A percentile compares a stretch with the other conserved stretches of the same genome.
Evolutionary conservation across 35 echinoderm and acorn worm species (phyloP).

Genomic region (Acanthaster planci): DNA sequence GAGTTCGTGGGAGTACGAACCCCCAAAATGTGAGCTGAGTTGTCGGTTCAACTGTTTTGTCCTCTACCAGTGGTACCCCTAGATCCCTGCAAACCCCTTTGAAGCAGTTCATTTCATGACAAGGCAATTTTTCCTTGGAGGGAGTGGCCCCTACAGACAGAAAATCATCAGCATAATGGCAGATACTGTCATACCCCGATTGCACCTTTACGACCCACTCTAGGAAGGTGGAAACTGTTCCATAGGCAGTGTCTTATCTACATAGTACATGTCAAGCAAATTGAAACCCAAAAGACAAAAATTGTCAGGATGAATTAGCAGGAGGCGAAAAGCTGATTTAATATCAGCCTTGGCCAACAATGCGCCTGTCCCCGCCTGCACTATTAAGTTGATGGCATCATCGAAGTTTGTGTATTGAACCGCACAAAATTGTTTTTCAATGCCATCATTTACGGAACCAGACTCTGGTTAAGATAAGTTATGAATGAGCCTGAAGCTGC

Average conservation of each 20-base stretch:
- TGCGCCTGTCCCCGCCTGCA: neutral
- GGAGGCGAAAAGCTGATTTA: neutral
- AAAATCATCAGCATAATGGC: neutral
- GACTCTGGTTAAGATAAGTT: neutral
- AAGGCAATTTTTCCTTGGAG: neutral
- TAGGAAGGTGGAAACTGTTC: neutral
- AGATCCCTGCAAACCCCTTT: neutral
- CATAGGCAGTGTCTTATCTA: constrained; percentile 19
- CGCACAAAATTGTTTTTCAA: neutral
- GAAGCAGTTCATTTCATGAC: neutral
- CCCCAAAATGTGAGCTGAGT: neutral
- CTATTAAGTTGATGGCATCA: neutral
- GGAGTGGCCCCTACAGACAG: neutral
- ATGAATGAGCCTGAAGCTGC: constrained; percentile 16
- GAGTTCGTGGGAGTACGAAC: too few species aligned
- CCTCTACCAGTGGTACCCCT: constrained; percentile 17
- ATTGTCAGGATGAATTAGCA: neutral
- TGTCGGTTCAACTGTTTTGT: neutral
- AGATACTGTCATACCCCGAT: neutral
- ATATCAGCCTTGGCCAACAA: constrained; percentile 15
- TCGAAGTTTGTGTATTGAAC: constrained; percentile 23
- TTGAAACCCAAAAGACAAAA: constrained; percentile 17
- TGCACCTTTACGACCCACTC: constrained; percentile 2
- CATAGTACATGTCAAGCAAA: neutral
- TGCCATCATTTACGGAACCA: neutral